phyloP scores from a whole-genome alignment of 2,888 invertebrate species.

The Sphecodes monilicornis region DNA sequence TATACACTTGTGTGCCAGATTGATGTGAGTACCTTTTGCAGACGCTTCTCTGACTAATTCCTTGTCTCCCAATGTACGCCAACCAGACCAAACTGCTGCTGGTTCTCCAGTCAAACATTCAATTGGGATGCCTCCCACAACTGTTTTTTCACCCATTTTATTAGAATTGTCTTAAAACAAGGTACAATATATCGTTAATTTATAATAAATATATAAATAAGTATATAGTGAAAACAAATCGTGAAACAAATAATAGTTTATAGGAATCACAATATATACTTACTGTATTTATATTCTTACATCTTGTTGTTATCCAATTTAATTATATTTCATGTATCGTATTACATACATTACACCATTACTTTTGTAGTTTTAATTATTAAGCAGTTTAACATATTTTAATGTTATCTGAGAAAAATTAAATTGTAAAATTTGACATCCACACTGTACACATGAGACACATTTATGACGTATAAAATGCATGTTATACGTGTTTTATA shows the following conservation, averaged over 20 bases:
- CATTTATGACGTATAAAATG: slow-evolving; percentile 18
- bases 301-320: neutral
- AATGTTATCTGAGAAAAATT: neutral
- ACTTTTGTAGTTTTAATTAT: neutral
- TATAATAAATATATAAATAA: neutral
- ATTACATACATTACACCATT: neutral
- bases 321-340: neutral
- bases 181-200: neutral
- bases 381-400: neutral
- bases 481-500: slow-evolving; percentile 6
- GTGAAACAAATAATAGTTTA: neutral
- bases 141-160: slow-evolving; percentile 69
- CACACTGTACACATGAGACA: neutral
- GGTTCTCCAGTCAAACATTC: slow-evolving; percentile 87
- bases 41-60: slow-evolving; percentile 90
- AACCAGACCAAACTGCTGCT: slow-evolving; percentile 88
- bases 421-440: neutral
- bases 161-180: slow-evolving; percentile 10
- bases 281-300: neutral
- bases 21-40: slow-evolving; percentile 88
- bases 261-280: neutral
- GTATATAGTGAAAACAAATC: neutral
- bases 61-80: slow-evolving; percentile 87
- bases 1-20: slow-evolving; percentile 87
- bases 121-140: slow-evolving; percentile 84